Evolutionary conservation across 2,113 vertebrate species (phyloP).

Genomic region (Pitta sordida): DNA sequence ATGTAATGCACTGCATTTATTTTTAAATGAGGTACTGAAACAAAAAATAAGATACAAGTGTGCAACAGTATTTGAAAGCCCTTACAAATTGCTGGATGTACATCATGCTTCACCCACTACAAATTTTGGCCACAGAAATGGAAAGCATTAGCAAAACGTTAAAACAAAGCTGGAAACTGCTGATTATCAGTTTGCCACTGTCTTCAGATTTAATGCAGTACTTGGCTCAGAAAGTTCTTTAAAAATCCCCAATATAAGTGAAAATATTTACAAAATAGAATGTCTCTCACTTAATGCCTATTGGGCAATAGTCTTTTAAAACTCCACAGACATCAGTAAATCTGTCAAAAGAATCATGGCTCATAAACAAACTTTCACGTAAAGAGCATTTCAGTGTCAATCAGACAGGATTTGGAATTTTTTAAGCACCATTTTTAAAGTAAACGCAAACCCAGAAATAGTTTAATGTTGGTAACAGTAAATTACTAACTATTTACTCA

Average conservation of each 20-base stretch:
- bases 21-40: constrained; percentile 46
- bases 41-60: not conserved
- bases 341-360: constrained; percentile 70
- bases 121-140: constrained; percentile 57
- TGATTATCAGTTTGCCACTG: constrained; percentile 73
- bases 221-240: constrained; percentile 68
- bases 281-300: constrained; percentile 73
- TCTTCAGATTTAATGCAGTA: constrained; percentile 78
- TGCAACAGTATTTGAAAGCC: constrained; percentile 53
- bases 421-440: constrained; percentile 65
- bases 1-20: constrained; percentile 35
- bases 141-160: constrained; percentile 57
- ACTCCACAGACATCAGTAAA: constrained; percentile 78
- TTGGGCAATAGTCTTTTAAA: constrained; percentile 78
- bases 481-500: constrained; percentile 55
- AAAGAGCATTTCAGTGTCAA: constrained; percentile 70
- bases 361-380: constrained; percentile 74
- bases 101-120: constrained; percentile 46
- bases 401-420: constrained; percentile 57
- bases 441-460: constrained; percentile 67
- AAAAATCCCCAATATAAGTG: constrained; percentile 73
- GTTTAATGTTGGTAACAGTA: constrained; percentile 60
- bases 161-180: constrained; percentile 56
- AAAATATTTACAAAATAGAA: constrained; percentile 79
- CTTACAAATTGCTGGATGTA: constrained; percentile 25